Base-by-base conservation (phyloP, 2,797 vertebrate genomes). In the Thalassophryne amazonica region DNA sequence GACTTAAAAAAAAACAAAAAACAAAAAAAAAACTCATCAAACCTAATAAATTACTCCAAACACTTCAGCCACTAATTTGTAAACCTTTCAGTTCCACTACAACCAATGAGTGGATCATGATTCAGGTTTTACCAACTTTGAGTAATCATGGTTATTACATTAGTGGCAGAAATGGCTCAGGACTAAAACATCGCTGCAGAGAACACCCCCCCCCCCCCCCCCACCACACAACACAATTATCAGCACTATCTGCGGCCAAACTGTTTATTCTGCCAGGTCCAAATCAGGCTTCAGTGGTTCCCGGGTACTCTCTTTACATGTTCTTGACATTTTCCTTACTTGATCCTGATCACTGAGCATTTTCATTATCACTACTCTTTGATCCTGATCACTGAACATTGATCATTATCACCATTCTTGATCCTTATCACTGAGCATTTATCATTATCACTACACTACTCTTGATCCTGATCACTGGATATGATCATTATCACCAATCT, bases 161-260 rank as follows among this genome's bases (percentile, higher is more conserved):
- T 3, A 29, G 9, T 37, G 35, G 37, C 45, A 58, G 37, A 53
- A 39, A 20, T 28, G 23, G 23, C 64, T 41, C 13, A 2, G 3
- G 57, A 75, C 43, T 53, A 47, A 72, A 83, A 73, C 79, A 80
- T 76, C 54, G 64, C 22, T 65, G 45, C 40, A 14, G 18, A 31
- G 41, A 50, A 56, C 51, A 7, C 21, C 20, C 15, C 40, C 31
- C 24, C 53, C 48, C 61, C 71, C 59, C 20, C 33, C 55, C 42
- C 48, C n/a, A n/a, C n/a, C 49, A 51, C 47, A 57, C 53, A 42
- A 51, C 73, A 67, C 81, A 73, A 82, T 82, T 60, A 75, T 58
- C 43, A 42, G 24, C 46, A 52, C 60, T 52, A 58, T 59, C 64
- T 60, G 59, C 10, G 47, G 51, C 60, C 58, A 18, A 63, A 30